A percentile compares a stretch with the other conserved stretches of the same genome.
These are phyloP conservation scores for Hydrophis major DNA, from an alignment of 2,797 vertebrate genomes.

Conservation along the genomic window DNA sequence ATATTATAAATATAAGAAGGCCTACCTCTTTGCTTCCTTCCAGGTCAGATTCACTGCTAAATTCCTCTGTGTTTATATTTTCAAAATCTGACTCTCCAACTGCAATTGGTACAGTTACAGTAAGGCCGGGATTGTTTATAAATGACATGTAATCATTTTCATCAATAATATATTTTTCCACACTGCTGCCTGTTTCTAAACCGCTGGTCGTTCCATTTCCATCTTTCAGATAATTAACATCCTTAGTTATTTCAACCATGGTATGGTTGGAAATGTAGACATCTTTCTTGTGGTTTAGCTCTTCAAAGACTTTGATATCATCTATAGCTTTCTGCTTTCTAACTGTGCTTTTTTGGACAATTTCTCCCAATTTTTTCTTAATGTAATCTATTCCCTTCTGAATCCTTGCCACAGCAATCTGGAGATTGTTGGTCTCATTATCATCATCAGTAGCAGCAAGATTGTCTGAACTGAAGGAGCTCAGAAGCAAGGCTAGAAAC, in stretches of 20 bases:
- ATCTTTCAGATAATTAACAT: constrained; percentile 80
- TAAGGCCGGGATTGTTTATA: constrained; percentile 89
- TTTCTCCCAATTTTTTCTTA: constrained; percentile 76
- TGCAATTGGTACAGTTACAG: constrained; percentile 91
- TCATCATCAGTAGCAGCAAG: constrained; percentile 84
- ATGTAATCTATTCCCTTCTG: constrained; percentile 78
- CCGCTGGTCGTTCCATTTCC: constrained; percentile 84
- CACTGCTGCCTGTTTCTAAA: constrained; percentile 84
- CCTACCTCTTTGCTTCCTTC: constrained; percentile 87
- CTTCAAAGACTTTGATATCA: constrained; percentile 82
- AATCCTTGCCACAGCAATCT: constrained; percentile 88
- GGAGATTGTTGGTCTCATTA: constrained; percentile 90
- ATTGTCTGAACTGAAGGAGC: constrained; percentile 97
- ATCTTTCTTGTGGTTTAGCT: constrained; percentile 84
- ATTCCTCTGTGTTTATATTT: constrained; percentile 93
- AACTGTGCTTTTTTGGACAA: constrained; percentile 76
- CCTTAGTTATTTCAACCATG: constrained; percentile 86
- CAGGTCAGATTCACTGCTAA: constrained; percentile 88
- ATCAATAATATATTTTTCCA: constrained; percentile 84
- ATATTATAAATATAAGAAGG: constrained; percentile 12
- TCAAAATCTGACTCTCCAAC: constrained; percentile 95
- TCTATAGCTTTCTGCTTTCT: constrained; percentile 72
- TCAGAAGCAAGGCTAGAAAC: constrained; percentile 94
- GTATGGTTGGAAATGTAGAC: constrained; percentile 85
- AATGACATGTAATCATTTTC: constrained; percentile 89